Base-by-base conservation (phyloP, 2,888 invertebrate genomes). In the Aethes cnicana region DNA sequence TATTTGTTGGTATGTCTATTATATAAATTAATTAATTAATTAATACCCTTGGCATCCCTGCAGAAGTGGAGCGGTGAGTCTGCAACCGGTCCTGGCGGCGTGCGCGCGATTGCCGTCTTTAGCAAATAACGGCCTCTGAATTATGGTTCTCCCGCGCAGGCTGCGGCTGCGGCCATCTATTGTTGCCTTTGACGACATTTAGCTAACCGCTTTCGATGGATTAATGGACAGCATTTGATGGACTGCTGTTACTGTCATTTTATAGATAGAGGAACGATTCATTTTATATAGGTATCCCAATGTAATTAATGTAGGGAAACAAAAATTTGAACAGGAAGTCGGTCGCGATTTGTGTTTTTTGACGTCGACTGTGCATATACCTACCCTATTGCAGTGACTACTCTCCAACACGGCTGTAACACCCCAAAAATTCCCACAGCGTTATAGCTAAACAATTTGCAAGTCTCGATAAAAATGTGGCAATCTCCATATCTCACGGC, bases 401-500 rank as follows among this genome's bases (percentile, higher is more conserved):
- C n/a, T n/a, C 7, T 9, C 11, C 1, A 12, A 28, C 6, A 3
- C 11, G 1, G 9, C 11, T 11, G 28, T 6, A 6, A 1, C 6
- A 28, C 6, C 28, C 26, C 26, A 28, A 28, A 12, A 28, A n/a
- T n/a, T n/a, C n/a, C 28, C 11, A 12, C 12, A 9, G 5, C 7
- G 9, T 7, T 11, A 11, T 12, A 5, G 28, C 21, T 16, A 21
- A 16, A 25, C 39, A 33, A 37, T 30, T 16, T 30, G 21, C 16
- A 17, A 30, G 8, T 25, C 17, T 12, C 37, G 37, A 21, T 30
- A 37, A 11, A 47, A 50, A 50, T 17, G 42, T 18, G 44, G 49
- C 49, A 43, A 50, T 50, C 36, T 50, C 33, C 36, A 44, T 50
- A 50, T 44, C 36, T 48, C 41, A 30, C 43, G 43, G 11, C 41